Evolutionary conservation across 2,888 invertebrate species (phyloP), one percentile per base, ranked within the genome.

Genomic region (Pristionchus fissidentatus): DNA sequence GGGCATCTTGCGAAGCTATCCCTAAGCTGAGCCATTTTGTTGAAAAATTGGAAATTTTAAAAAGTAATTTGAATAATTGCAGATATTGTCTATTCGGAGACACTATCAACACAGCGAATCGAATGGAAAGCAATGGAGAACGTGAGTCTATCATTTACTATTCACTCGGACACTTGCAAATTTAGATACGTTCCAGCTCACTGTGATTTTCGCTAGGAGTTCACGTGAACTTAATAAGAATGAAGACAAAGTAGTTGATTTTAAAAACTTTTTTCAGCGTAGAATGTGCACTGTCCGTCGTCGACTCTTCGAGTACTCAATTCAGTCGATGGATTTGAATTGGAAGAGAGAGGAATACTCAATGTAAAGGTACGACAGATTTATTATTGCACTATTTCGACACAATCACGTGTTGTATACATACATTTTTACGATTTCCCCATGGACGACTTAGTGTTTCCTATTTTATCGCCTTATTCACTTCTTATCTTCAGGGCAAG

Each of bases 1-100:
- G 98, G 98, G 96, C 97, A 93, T 95, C 98, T 83, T 97, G 98
- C 94, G 95, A 97, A 83, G 95, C 97, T 46, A 98, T 99, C 94
- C 98, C 97, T 94, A 98, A 98, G 83, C 95, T 99, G n/a, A n/a
- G n/a, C n/a, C n/a, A n/a, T n/a, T n/a, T n/a, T n/a, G n/a, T n/a
- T n/a, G n/a, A n/a, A n/a, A n/a, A n/a, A n/a, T n/a, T n/a, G n/a
- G n/a, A n/a, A n/a, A n/a, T n/a, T n/a, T n/a, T n/a, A n/a, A n/a
- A n/a, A n/a, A 77, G 52, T 41, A 41, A 38, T 7, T 29, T 2
- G 3, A 46, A 22, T 26, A 7, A 22, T 80, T 85, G 26, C 75
- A 85, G 89, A 35, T 93, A 93, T 84, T 93, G 92, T 81, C 87
- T 93, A 22, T 93, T 93, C 83, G 93, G 93, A 8, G 93, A 93